Base-by-base conservation (phyloP, 64 coral and sea anemone species). In the Hydrozoanthus tunicans region DNA sequence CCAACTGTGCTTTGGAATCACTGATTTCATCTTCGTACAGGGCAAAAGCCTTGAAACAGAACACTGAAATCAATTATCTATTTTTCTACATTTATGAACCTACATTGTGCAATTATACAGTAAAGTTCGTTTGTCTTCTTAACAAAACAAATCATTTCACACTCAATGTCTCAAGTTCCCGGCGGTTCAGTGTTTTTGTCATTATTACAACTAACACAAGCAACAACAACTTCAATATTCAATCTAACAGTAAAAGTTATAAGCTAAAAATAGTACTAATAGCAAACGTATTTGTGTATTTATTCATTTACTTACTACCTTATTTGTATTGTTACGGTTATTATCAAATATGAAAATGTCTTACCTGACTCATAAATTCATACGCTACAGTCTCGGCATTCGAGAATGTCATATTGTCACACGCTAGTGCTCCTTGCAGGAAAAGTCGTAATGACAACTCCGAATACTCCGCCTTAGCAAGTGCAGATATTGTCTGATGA, bases 321-420 rank as follows among this genome's bases (percentile, higher is more conserved):
- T 20, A 20, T 20, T 20, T 20, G 20, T 20, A 20, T 20, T 20
- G 20, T 20, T 20, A 20, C 20, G 20, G 20, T 20, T 20, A 20
- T 20, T 20, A 20, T 20, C 51, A 6, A 56, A 88, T 14, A 73
- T n/a, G 10, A 27, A 23, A 17, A 6, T 1, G 27, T 14, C 64
- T 86, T 70, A 99, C 97, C 92, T 99, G 97, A 67, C 97, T 99
- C 94, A 96, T 99, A 79, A 99, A 99, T 70, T 99, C 97, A 75
- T 99, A 99, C 32, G 97, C 94, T 15, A 99, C 97, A 68, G 97
- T 99, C 86, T 99, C 97, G 58, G 94, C 82, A 56, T 95, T 99
- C 5, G 97, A 99, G 79, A 99, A 99, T 5, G 85, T 93, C 65
- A 93, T 90, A n/a, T 92, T 78, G 55, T 94, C 92, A 27, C 94